A percentile compares a stretch with the other conserved stretches of the same genome.
Conservation (phyloP, 1,140 invertebrate genomes). For the Drosophila sucinea region DNA sequence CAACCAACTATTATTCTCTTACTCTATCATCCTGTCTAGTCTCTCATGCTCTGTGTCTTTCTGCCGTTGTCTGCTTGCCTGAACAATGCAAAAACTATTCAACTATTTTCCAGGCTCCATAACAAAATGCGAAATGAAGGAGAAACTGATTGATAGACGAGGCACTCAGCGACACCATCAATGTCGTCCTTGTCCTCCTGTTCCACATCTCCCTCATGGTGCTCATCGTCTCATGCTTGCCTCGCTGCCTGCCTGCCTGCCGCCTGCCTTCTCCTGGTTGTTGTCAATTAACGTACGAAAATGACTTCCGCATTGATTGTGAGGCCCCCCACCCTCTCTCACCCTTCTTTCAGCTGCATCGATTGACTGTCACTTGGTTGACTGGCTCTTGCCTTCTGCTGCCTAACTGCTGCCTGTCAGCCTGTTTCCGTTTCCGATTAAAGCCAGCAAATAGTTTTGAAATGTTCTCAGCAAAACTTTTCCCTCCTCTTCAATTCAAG, state of each 20-base stretch:
- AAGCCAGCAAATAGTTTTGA: slow-evolving; percentile 78
- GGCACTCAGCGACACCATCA: slow-evolving; percentile 70
- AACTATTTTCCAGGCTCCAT: slow-evolving; percentile 57
- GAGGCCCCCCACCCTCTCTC: slow-evolving; percentile 18
- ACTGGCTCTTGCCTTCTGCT: slow-evolving; percentile 5
- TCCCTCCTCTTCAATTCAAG: slow-evolving; percentile 22
- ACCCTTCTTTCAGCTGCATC: not conserved
- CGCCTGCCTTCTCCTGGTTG: slow-evolving; percentile 31
- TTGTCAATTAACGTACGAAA: slow-evolving; percentile 82
- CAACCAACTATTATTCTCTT: slow-evolving; percentile 8
- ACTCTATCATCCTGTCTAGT: not conserved
- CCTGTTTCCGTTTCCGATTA: slow-evolving; percentile 80
- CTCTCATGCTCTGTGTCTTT: slow-evolving; percentile 2
- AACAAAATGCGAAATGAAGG: slow-evolving; percentile 63
- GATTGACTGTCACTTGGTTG: slow-evolving; percentile 20
- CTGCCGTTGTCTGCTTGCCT: not conserved
- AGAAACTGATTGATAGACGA: slow-evolving; percentile 71
- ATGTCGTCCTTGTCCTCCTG: slow-evolving; percentile 36
- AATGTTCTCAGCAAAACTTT: slow-evolving; percentile 24
- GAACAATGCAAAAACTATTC: slow-evolving; percentile 78
- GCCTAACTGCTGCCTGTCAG: slow-evolving; percentile 66
- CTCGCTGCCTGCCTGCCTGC: no score
- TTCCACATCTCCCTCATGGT: slow-evolving; percentile 32
- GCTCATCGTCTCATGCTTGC: not conserved
- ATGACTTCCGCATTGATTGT: slow-evolving; percentile 81